These are phyloP conservation scores for Theretra japonica DNA, from an alignment of 2,888 invertebrate species.

Conservation along the genomic window DNA sequence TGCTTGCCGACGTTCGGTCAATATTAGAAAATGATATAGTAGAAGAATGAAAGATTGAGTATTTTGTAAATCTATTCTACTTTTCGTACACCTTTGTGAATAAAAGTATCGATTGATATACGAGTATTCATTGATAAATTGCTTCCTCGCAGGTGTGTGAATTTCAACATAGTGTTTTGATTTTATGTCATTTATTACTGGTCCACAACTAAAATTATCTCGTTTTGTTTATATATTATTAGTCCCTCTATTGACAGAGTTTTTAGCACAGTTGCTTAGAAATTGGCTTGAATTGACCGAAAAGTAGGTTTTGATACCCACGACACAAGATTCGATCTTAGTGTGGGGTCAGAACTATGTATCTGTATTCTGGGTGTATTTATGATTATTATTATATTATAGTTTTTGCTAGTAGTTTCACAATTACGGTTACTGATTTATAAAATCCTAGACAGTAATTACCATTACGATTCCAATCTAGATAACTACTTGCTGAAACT, in stretches of 20 bases:
- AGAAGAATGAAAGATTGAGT: not conserved
- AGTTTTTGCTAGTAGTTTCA: too few relatives aligned
- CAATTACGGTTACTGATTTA: too few relatives aligned
- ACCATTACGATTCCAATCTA: too few relatives aligned
- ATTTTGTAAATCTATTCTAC: not conserved
- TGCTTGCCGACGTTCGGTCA: not conserved
- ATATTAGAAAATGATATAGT: not conserved
- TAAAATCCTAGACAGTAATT: too few relatives aligned
- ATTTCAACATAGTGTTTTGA: not conserved
- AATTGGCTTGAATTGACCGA: too few relatives aligned
- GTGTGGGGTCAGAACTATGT: too few relatives aligned
- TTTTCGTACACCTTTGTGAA: not conserved
- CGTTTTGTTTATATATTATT: not conserved
- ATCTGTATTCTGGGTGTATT: too few relatives aligned
- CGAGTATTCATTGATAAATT: slow-evolving; percentile 6
- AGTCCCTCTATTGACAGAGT: too few relatives aligned
- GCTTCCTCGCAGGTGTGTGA: not conserved
- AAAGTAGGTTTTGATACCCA: too few relatives aligned
- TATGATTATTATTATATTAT: too few relatives aligned
- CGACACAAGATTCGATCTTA: too few relatives aligned
- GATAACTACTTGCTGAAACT: not conserved
- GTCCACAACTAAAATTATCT: not conserved
- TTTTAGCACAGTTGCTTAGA: too few relatives aligned
- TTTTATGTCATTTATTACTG: not conserved
- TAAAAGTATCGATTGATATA: not conserved